Base-by-base conservation (phyloP, 2,797 vertebrate genomes). In the Jordanella pulchra region DNA sequence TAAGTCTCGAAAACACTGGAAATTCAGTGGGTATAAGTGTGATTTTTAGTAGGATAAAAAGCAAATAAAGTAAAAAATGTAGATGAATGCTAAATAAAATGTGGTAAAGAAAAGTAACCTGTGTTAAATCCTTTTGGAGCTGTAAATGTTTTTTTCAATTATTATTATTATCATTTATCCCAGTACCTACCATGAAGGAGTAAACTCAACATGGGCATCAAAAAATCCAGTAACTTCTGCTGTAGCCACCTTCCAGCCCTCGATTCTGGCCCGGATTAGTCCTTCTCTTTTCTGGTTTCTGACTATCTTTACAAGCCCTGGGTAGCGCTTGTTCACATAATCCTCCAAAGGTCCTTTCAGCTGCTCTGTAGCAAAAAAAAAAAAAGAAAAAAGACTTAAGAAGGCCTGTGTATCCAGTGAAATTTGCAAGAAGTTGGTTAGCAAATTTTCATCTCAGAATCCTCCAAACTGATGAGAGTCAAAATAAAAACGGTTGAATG, bases 161-260 rank as follows among this genome's bases (percentile, higher is more conserved):
- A 28, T 28, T 18, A 60, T n/a, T 63, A 11, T 23, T 11, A 12
- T 12, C 13, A 39, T 64, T 44, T n/a, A 64, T 25, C 14, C 13
- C 23, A 39, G 0, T 0, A 67, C 96, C 89, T 94, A 99, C 98
- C 97, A 99, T 84, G 94, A 95, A 0, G 97, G 96, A 0, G 97
- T 99, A 91, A 99, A 99, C 88, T 99, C 97, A 86, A 99, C 97
- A 0, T 99, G 98, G 47, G 97, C 97, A 60, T 99, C 98, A 1
- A 99, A 99, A 80, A 99, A 98, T 0, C 97, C 98, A 0, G 97
- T 96, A 89, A 98, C 94, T 82, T 97, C 97, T 9, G 94, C 97
- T 0, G 95, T 96, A 75, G 98, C 97, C 1, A 78, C 97, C 86
- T 98, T 99, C 98, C 97, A 99, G 82, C 98, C 98, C 88, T 98